Evolutionary conservation across 2,113 vertebrate species (phyloP).

Genomic region (Benitochromis conjunctus): DNA sequence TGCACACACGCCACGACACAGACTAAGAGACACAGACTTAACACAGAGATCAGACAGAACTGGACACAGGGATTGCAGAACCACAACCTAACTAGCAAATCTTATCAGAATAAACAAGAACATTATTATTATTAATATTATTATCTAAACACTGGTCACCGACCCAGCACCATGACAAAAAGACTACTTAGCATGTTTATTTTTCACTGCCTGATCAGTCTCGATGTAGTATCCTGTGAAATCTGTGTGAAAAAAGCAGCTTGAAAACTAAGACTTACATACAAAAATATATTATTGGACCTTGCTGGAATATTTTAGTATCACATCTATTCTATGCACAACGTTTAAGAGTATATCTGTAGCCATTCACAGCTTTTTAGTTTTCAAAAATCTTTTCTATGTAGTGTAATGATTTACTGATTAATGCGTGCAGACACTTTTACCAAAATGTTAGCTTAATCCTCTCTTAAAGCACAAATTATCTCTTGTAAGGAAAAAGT

Average conservation of each 20-base stretch:
- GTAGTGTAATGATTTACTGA: not conserved
- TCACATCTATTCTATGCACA: not conserved
- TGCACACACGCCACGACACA: too few species aligned
- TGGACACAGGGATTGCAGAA: too few species aligned
- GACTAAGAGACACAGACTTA: too few species aligned
- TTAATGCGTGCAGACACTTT: not conserved
- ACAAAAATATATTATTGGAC: not conserved
- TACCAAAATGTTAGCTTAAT: not conserved
- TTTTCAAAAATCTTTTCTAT: not conserved
- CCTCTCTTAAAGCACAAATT: not conserved
- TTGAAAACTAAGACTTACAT: not conserved
- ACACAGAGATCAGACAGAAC: too few species aligned
- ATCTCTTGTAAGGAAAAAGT: not conserved
- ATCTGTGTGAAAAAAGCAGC: not conserved
- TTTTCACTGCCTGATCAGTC: accelerated
- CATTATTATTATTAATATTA: too few species aligned
- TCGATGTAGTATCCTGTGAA: not conserved
- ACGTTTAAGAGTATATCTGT: not conserved
- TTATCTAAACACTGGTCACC: too few species aligned
- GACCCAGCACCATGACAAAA: not conserved
- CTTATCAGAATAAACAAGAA: too few species aligned
- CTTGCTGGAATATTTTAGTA: not conserved
- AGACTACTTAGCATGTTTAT: not conserved
- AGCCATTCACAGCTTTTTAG: accelerated
- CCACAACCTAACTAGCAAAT: too few species aligned